Base-by-base conservation (phyloP, 2,113 vertebrate genomes). In the Rattus norvegicus region DNA sequence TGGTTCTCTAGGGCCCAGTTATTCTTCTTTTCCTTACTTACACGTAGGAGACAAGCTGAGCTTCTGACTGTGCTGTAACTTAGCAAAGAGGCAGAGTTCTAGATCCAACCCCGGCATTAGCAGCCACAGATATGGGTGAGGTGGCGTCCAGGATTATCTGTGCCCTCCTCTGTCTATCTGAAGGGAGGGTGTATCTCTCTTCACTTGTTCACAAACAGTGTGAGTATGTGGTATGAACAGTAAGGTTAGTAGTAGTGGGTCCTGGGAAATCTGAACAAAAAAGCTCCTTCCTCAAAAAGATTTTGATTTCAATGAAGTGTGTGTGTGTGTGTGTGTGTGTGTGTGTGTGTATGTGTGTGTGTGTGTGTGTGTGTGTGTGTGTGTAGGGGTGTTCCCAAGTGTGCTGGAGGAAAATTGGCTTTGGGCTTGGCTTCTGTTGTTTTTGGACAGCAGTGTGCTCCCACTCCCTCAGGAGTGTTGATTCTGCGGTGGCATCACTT, bases 401-500 rank as follows among this genome's bases (percentile, higher is more conserved):
- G n/a, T 95, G 28, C 88, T 93, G 24, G 28, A 47, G 59, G 96
- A 72, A 95, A 77, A 93, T 91, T 80, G 91, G 49, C 80, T 85
- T 75, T 77, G 14, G 43, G 3, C 14, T 97, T 97, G 90, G 28
- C 72, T 69, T 6, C 94, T 96, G 2, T 76, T 59, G 87, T 88
- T 80, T 95, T 95, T 93, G 47, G 65, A 65, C 49, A 83, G 73
- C 59, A 28, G n/a, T n/a, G 22, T 85, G 7, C 49, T 97, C 89
- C 88, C 7, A 47, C 93, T 96, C 94, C 95, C 63, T 83, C 52
- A 65, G 61, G 90, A 95, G 65, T 93, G 80, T 93, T 97, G 63
- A 67, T 6, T 59, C 89, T 93, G 47, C 56, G 56, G 47, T 90
- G 63, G 54, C 85, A 96, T 88, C 26, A 10, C 92, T 97, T 90